These are phyloP conservation scores for Nasalis larvatus DNA, from an alignment of 2,113 vertebrate genomes.

Conservation along the genomic window DNA sequence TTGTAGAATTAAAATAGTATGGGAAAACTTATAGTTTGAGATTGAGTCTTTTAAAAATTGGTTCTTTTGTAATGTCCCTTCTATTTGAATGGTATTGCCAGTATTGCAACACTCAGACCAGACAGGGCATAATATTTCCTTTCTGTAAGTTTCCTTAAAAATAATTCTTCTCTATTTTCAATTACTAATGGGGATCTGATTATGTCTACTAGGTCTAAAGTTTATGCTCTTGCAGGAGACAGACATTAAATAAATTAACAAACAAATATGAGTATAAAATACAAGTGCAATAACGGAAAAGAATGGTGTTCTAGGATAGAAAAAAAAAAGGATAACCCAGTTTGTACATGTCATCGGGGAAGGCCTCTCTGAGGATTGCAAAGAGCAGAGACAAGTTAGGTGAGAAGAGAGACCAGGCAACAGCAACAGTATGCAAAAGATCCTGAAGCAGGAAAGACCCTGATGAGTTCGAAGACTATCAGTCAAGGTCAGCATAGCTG, in stretches of 20 bases:
- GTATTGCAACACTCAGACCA: not conserved
- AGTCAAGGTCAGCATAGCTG: not conserved
- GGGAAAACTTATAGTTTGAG: constrained; percentile 16
- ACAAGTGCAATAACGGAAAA: not conserved
- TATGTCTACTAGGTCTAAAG: not conserved
- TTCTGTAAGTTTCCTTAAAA: constrained; percentile 21
- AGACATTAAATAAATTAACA: not conserved
- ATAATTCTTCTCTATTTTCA: not conserved
- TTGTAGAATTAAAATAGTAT: constrained; percentile 52
- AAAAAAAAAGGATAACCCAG: not conserved
- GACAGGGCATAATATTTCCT: not conserved
- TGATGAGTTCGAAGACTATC: not conserved
- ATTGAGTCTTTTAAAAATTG: constrained; percentile 18
- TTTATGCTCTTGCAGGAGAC: not conserved
- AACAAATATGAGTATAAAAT: not conserved
- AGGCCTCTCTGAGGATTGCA: not conserved
- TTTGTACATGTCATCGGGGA: not conserved
- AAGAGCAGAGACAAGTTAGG: not conserved
- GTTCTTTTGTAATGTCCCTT: constrained; percentile 9
- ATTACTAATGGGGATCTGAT: not conserved
- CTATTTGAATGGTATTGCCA: not conserved
- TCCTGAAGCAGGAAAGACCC: not conserved
- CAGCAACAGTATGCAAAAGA: not conserved
- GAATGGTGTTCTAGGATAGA: not conserved
- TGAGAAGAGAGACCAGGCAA: not conserved